Evolutionary conservation across 2,113 vertebrate species (phyloP), one percentile per base, ranked within the genome.

Genomic region (Gopherus flavomarginatus): DNA sequence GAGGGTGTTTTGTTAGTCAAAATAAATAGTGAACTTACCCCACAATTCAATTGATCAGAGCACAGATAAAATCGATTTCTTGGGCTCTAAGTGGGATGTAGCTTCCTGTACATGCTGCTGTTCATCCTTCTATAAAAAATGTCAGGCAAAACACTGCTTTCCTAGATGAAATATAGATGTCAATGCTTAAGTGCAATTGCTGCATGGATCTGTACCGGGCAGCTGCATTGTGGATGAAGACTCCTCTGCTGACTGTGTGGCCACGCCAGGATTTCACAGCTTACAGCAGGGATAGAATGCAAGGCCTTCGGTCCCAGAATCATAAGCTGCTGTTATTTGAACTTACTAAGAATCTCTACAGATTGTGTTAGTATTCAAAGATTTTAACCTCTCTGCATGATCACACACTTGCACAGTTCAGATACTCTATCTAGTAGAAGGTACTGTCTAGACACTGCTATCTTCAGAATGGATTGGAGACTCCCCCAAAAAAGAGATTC

Each of bases 111-210:
- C n/a, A 65, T 24, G 13, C 50, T 89, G 53, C 10, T 93, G 47
- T 94, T 91, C n/a, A 50, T 38, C n/a, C 62, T 93, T 80, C 85
- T 90, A 47, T 47, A 89, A 77, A 79, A 96, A 81, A 57, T 82
- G 6, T 42, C 80, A 89, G 77, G 35, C n/a, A 94, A 94, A 94
- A 90, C 8, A 54, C 3, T 52, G 8, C 31, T 94, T 91, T 95
- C 81, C 75, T 81, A 59, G 10, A 6, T 50, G 54, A 95, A 91
- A 92, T n/a, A 59, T 2, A 49, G n/a, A 11, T 92, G 35, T 81
- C 57, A 49, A 47, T 90, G 65, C 75, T 90, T 54, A 59, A 83
- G 83, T 12, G 27, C 91, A 86, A 83, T 85, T 22, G n/a, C 22
- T 77, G 38, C 72, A 77, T 3, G 56, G 57, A 50, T 90, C 4